Evolutionary conservation across 2,113 vertebrate genomes (phyloP).

Genomic region (Craseonycteris thonglongyai): DNA sequence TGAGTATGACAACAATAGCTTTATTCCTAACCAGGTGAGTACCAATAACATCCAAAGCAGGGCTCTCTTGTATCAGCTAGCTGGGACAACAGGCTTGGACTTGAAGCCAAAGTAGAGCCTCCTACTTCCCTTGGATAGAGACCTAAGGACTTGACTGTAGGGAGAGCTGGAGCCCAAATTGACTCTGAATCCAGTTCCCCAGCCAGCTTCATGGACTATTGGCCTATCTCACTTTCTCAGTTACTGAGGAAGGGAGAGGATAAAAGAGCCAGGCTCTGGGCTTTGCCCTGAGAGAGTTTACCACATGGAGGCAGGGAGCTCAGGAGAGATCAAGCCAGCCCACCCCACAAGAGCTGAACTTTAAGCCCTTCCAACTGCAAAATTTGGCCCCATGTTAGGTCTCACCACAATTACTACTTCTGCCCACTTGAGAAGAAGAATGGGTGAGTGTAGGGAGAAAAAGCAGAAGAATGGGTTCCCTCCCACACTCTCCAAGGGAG

Average conservation of each 20-base stretch:
- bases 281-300: background rate
- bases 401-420: background rate
- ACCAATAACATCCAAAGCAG: background rate
- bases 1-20: background rate
- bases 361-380: background rate
- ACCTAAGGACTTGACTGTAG: background rate
- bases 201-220: background rate
- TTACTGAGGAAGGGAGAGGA: background rate
- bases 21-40: background rate
- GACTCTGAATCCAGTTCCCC: background rate
- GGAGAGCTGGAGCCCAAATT: background rate
- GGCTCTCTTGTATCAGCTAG: background rate
- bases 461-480: background rate
- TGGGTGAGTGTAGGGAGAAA: background rate
- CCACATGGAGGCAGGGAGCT: background rate
- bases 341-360: background rate
- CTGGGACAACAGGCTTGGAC: background rate
- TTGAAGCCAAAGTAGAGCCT: background rate
- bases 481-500: background rate
- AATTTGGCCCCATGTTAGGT: background rate
- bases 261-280: background rate
- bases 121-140: background rate
- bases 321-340: background rate
- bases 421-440: background rate
- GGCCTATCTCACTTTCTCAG: background rate